These are phyloP conservation scores for Spisula subtruncata DNA, from an alignment of 2,888 invertebrate genomes.

Conservation along the genomic window DNA sequence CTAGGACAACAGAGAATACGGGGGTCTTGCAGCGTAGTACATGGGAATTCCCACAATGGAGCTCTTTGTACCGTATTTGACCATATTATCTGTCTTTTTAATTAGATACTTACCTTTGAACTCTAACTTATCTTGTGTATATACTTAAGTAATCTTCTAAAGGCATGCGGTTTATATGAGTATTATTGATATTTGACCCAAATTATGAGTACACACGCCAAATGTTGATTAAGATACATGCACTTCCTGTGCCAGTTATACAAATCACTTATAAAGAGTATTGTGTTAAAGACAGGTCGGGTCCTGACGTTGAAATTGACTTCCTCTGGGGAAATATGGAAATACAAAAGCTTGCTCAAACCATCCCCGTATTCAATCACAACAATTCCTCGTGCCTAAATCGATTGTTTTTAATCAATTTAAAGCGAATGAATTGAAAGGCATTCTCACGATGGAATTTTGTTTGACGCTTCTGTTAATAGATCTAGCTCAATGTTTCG, in stretches of 20 bases:
- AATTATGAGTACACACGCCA: too few relatives aligned
- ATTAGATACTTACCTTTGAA: too few relatives aligned
- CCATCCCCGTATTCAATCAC: neutral
- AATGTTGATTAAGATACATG: too few relatives aligned
- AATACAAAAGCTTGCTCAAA: neutral
- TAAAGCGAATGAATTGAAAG: conserved; percentile 15
- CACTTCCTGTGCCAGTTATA: neutral
- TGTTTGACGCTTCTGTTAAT: neutral
- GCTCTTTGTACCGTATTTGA: too few relatives aligned
- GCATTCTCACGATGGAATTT: neutral
- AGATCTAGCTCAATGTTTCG: neutral
- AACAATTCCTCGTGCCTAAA: neutral
- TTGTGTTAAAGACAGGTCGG: conserved; percentile 5
- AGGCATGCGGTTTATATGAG: too few relatives aligned
- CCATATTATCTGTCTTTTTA: too few relatives aligned
- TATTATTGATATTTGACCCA: too few relatives aligned
- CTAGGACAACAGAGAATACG: too few relatives aligned
- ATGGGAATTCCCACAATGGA: too few relatives aligned
- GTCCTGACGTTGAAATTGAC: neutral
- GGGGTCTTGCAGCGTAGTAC: too few relatives aligned
- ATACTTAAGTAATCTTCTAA: too few relatives aligned
- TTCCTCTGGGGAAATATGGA: neutral
- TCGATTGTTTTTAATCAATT: conserved; percentile 4
- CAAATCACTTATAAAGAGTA: neutral
- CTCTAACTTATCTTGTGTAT: too few relatives aligned